Evolutionary conservation across 2,888 invertebrate species (phyloP).

Genomic region (Drosophila parthenogenetica): DNA sequence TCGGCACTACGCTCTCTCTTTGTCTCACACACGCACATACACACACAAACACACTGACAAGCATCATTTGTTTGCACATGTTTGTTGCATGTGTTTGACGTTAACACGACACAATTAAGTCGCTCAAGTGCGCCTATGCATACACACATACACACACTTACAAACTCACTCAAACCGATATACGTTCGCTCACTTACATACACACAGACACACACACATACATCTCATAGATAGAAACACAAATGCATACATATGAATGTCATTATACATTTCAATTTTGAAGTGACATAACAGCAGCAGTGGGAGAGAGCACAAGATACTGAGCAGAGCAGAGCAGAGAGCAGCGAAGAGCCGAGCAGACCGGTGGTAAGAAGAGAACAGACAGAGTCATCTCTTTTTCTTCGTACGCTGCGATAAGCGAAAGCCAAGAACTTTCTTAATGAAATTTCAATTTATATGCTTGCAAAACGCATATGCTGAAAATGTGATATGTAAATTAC

Average conservation of each 20-base stretch:
- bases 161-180: slow-evolving; percentile 11
- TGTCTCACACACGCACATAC: slow-evolving; percentile 5
- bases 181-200: slow-evolving; percentile 4
- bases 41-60: slow-evolving; percentile 21
- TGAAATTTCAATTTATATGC: slow-evolving; percentile 77
- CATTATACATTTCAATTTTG: slow-evolving; percentile 76
- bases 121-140: slow-evolving; percentile 75
- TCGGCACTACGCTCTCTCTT: slow-evolving; percentile 5
- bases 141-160: slow-evolving; percentile 7
- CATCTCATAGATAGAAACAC: slow-evolving; percentile 11
- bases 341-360: slow-evolving; percentile 1
- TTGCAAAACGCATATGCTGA: slow-evolving; percentile 24
- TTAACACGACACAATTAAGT: slow-evolving; percentile 81
- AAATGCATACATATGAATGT: slow-evolving; percentile 47
- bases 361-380: not conserved
- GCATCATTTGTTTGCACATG: slow-evolving; percentile 76
- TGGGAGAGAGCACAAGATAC: slow-evolving; percentile 5
- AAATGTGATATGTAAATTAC: slow-evolving; percentile 65
- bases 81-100: slow-evolving; percentile 81
- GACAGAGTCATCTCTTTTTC: slow-evolving; percentile 10
- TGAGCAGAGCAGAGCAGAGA: not conserved
- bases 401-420: slow-evolving; percentile 25
- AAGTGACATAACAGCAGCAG: slow-evolving; percentile 50
- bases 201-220: not conserved
- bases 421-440: slow-evolving; percentile 67